Evolutionary conservation across 2,888 invertebrate genomes (phyloP).

Genomic region (Eupithecia subumbrata): DNA sequence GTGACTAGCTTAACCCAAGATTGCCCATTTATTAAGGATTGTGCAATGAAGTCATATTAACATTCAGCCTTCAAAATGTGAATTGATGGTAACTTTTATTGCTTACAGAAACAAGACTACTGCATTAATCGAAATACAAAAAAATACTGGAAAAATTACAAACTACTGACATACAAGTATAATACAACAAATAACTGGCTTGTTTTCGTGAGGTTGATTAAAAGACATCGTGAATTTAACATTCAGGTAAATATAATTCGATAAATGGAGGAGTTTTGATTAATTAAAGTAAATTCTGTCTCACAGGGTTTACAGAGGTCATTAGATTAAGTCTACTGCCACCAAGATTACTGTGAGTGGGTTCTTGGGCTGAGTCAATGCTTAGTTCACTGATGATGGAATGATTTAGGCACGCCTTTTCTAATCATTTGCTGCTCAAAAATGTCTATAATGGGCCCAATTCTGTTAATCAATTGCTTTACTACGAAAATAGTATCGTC

Average conservation of each 20-base stretch:
- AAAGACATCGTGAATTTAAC: not conserved
- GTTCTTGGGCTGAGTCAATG: slow-evolving; percentile 64
- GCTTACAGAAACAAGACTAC: slow-evolving; percentile 53
- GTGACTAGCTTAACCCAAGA: slow-evolving; percentile 65
- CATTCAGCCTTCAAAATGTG: slow-evolving; percentile 50
- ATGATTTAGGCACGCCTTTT: slow-evolving; percentile 70
- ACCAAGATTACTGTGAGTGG: slow-evolving; percentile 73
- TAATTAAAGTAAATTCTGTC: slow-evolving; percentile 53
- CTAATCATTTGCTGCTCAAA: slow-evolving; percentile 67
- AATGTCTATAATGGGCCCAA: not conserved
- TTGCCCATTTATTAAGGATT: slow-evolving; percentile 55
- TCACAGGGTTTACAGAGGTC: slow-evolving; percentile 69
- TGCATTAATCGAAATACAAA: slow-evolving; percentile 44
- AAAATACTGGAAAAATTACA: not conserved
- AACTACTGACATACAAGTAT: slow-evolving; percentile 47
- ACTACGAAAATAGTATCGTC: not conserved
- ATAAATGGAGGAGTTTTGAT: slow-evolving; percentile 58
- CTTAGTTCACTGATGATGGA: slow-evolving; percentile 53
- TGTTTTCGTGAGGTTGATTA: not conserved
- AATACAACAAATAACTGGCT: not conserved
- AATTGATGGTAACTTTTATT: slow-evolving; percentile 37
- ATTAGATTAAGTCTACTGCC: slow-evolving; percentile 60
- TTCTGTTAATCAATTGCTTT: not conserved
- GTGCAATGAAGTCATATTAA: slow-evolving; percentile 48
- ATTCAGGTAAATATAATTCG: not conserved